Conservation (phyloP, 2,113 vertebrate species). For the Telmatochromis brachygnathus region DNA sequence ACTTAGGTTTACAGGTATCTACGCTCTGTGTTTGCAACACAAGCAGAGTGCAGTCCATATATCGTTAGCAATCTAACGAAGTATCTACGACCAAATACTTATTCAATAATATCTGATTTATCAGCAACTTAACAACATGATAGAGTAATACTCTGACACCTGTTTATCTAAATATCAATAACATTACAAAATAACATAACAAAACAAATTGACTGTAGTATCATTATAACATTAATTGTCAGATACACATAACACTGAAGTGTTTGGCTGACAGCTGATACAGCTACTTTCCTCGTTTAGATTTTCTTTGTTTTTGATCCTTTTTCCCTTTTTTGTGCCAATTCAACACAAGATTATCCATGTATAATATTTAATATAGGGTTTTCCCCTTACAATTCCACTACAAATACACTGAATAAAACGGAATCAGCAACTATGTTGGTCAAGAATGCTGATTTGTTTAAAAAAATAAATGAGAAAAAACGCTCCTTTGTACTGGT, state of each 20-base stretch:
- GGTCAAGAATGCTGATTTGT: not conserved
- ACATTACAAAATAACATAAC: not conserved
- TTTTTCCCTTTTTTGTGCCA: not conserved
- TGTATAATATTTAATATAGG: not conserved
- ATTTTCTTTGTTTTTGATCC: not conserved
- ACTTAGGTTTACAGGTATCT: not conserved
- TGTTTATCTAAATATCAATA: not conserved
- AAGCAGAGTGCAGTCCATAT: not conserved
- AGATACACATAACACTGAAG: not conserved
- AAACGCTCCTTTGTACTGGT: not conserved
- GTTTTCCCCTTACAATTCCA: not conserved
- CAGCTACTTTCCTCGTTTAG: not conserved
- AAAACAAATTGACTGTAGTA: not conserved
- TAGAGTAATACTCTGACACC: not conserved
- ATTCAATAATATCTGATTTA: not conserved
- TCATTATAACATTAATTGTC: not conserved
- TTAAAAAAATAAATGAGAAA: not conserved
- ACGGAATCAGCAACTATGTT: not conserved
- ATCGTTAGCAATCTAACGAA: not conserved
- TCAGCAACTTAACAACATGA: not conserved
- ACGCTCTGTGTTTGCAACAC: not conserved
- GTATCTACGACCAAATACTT: not conserved
- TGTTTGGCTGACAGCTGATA: not conserved
- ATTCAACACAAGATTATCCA: not conserved
- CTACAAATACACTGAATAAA: not conserved